Conservation (phyloP, 2,888 invertebrate species). For the Drosophila pseudotalamancana region DNA sequence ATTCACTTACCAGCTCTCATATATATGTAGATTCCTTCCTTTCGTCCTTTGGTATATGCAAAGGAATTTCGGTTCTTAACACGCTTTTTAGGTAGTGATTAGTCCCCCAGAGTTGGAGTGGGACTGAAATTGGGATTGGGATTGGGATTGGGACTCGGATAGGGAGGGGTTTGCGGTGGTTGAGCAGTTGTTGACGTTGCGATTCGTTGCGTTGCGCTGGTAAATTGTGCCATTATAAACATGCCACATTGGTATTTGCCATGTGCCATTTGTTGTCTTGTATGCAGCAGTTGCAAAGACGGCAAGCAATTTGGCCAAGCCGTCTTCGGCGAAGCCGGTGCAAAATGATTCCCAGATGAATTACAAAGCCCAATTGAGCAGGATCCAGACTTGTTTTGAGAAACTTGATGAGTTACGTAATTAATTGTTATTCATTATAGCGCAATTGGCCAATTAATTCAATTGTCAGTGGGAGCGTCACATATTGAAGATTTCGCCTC, state of each 20-base stretch:
- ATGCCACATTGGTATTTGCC: conserved; percentile 5
- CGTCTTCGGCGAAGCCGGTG: neutral
- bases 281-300: neutral
- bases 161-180: neutral
- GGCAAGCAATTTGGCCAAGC: neutral
- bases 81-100: conserved; percentile 20
- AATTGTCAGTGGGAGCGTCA: conserved; percentile 9
- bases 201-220: neutral
- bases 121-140: no score
- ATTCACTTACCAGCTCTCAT: no score
- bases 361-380: neutral
- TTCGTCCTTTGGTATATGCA: conserved; percentile 2
- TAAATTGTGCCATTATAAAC: conserved; percentile 15
- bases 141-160: no score
- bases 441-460: conserved; percentile 34
- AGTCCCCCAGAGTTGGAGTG: conserved; percentile 9
- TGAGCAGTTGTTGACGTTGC: conserved; percentile 1
- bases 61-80: conserved; percentile 24
- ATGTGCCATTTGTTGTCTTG: conserved; percentile 2
- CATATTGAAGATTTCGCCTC: conserved; percentile 2
- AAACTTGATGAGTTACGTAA: neutral
- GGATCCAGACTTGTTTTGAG: neutral
- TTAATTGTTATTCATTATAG: conserved; percentile 35
- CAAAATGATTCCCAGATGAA: neutral
- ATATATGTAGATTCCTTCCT: neutral